Conservation (phyloP, 1,140 invertebrate species). For the Phthorimaea operculella region DNA sequence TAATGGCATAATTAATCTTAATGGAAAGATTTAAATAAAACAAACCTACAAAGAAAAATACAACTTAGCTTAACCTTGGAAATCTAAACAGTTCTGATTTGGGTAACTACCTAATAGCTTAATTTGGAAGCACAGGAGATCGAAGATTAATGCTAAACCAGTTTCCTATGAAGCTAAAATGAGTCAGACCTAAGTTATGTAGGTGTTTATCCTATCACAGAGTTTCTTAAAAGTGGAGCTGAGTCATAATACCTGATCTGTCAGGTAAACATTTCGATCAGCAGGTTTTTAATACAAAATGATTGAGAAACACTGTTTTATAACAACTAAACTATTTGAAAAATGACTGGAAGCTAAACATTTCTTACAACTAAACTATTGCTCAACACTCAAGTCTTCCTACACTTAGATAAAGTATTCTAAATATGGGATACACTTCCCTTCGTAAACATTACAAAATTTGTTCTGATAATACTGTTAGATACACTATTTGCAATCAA, state of each 20-base stretch:
- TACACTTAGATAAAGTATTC: conserved; percentile 16
- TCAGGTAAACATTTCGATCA: background rate
- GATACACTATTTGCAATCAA: background rate
- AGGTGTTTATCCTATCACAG: background rate
- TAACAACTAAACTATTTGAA: background rate
- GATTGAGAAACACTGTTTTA: background rate
- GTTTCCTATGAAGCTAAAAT: conserved; percentile 17
- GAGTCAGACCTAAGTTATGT: conserved; percentile 12
- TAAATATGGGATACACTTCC: conserved; percentile 32
- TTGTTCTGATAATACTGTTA: conserved; percentile 14
- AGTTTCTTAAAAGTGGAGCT: background rate
- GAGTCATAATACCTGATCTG: background rate
- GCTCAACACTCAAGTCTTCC: background rate
- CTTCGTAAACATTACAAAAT: conserved; percentile 36
- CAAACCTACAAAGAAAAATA: conserved; percentile 9
- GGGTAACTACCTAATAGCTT: background rate
- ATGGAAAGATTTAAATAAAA: conserved; percentile 9
- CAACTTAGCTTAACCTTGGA: background rate
- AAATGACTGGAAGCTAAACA: background rate
- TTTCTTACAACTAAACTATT: background rate
- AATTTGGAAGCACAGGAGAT: conserved; percentile 24
- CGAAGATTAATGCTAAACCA: conserved; percentile 25
- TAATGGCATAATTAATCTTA: conserved; percentile 1
- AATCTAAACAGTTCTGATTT: background rate
- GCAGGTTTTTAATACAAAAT: background rate